Conservation (phyloP, 2,888 invertebrate species). For the Belgica antarctica region DNA sequence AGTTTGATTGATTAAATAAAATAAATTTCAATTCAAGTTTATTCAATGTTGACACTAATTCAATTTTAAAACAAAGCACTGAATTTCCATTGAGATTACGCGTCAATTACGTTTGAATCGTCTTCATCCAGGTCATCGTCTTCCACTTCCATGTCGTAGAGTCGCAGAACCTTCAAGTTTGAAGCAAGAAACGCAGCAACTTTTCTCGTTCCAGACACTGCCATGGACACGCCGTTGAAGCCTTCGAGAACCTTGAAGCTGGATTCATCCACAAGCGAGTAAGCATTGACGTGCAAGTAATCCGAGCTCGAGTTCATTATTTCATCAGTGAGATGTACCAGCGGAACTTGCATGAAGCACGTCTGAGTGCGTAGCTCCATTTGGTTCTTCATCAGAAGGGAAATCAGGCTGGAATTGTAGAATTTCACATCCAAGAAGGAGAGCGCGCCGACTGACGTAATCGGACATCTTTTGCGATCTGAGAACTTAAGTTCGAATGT, state of each 20-base stretch:
- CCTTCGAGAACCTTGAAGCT: slow-evolving; percentile 64
- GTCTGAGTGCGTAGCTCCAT: slow-evolving; percentile 57
- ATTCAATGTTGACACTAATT: too few relatives aligned
- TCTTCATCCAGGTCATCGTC: slow-evolving; percentile 67
- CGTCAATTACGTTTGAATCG: neutral
- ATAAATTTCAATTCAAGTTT: too few relatives aligned
- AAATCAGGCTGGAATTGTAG: slow-evolving; percentile 65
- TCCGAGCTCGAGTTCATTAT: slow-evolving; percentile 49
- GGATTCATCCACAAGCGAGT: slow-evolving; percentile 58
- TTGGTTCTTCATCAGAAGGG: slow-evolving; percentile 66
- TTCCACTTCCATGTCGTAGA: slow-evolving; percentile 91
- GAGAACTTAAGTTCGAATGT: slow-evolving; percentile 56
- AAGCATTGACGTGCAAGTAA: slow-evolving; percentile 58
- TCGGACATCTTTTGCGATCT: slow-evolving; percentile 52
- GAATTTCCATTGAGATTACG: too few relatives aligned
- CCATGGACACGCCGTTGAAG: slow-evolving; percentile 66
- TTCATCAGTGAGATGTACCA: slow-evolving; percentile 47
- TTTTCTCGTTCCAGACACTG: slow-evolving; percentile 76
- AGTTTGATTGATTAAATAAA: too few relatives aligned
- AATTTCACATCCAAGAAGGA: slow-evolving; percentile 70
- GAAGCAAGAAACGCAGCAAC: slow-evolving; percentile 83
- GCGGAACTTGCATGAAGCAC: slow-evolving; percentile 56
- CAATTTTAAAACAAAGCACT: too few relatives aligned
- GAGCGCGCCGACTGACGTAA: slow-evolving; percentile 50
- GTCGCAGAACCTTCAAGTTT: slow-evolving; percentile 73